These are phyloP conservation scores for Vidua macroura DNA, from an alignment of 2,113 vertebrate genomes.

Conservation along the genomic window DNA sequence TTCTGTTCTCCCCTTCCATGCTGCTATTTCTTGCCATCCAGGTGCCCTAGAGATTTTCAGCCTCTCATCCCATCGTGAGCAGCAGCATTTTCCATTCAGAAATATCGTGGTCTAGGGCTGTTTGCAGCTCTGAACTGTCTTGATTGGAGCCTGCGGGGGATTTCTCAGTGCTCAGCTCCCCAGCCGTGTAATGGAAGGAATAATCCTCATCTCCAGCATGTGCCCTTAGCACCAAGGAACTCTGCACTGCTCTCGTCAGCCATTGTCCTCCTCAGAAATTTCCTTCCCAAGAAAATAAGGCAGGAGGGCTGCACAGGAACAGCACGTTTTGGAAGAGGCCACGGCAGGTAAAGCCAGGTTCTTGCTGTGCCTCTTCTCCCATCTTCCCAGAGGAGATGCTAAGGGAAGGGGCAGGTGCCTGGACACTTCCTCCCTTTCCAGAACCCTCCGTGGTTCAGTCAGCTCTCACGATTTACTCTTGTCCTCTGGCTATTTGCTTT, in stretches of 20 bases:
- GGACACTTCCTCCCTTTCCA: background rate
- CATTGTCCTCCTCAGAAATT: background rate
- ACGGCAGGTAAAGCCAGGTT: background rate
- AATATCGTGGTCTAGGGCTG: background rate
- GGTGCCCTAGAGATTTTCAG: background rate
- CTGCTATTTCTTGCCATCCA: background rate
- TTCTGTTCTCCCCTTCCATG: background rate
- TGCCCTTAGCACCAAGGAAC: background rate
- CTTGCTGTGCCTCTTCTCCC: background rate
- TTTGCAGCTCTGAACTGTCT: background rate
- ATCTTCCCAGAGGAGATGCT: background rate
- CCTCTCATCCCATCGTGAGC: background rate
- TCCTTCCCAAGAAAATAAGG: background rate
- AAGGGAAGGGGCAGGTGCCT: background rate
- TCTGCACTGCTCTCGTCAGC: background rate
- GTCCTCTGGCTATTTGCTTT: background rate
- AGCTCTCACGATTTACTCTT: background rate
- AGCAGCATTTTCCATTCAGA: background rate
- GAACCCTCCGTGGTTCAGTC: rapidly evolving
- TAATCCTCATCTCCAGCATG: background rate
- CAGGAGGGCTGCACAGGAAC: background rate
- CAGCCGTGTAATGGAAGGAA: background rate
- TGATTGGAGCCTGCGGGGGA: constrained; percentile 1
- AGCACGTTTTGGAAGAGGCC: background rate
- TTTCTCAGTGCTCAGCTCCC: background rate